Evolutionary conservation across 2,888 invertebrate species (phyloP).

Genomic region (Macrophya alboannulata): DNA sequence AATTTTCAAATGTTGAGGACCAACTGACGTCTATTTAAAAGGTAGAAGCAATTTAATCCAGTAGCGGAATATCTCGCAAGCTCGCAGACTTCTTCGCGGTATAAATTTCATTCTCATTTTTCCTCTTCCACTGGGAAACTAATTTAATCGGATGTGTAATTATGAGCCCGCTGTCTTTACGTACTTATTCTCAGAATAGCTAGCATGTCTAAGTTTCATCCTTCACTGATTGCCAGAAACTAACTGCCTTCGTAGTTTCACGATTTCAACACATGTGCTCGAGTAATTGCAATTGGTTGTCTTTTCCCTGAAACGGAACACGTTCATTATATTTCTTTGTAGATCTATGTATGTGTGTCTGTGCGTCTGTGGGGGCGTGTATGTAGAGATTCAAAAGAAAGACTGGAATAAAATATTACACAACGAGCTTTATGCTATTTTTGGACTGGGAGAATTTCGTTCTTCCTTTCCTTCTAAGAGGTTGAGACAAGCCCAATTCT

Average conservation of each 20-base stretch:
- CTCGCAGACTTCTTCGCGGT: background rate
- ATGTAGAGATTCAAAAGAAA: background rate
- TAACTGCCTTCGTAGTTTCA: background rate
- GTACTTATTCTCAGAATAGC: too few relatives aligned
- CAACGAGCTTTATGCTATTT: background rate
- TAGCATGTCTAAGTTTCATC: background rate
- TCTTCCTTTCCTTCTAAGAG: constrained; percentile 2
- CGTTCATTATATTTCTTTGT: background rate
- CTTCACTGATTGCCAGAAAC: constrained; percentile 1
- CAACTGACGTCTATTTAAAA: background rate
- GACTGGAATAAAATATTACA: background rate
- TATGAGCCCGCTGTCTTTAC: constrained; percentile 6
- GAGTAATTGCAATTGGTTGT: background rate
- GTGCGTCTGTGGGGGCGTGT: background rate
- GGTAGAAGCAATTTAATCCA: background rate
- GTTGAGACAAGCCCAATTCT: constrained; percentile 34
- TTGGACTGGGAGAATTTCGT: background rate
- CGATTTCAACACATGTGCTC: background rate
- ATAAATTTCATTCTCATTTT: constrained; percentile 5
- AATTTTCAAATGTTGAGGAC: background rate
- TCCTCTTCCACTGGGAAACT: background rate
- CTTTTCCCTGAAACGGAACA: background rate
- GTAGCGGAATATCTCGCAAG: background rate
- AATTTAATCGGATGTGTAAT: constrained; percentile 23
- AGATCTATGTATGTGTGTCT: background rate